phyloP scores from a whole-genome alignment of 1,140 invertebrate species.

The Pachyrhynchus sulphureomaculatus region DNA sequence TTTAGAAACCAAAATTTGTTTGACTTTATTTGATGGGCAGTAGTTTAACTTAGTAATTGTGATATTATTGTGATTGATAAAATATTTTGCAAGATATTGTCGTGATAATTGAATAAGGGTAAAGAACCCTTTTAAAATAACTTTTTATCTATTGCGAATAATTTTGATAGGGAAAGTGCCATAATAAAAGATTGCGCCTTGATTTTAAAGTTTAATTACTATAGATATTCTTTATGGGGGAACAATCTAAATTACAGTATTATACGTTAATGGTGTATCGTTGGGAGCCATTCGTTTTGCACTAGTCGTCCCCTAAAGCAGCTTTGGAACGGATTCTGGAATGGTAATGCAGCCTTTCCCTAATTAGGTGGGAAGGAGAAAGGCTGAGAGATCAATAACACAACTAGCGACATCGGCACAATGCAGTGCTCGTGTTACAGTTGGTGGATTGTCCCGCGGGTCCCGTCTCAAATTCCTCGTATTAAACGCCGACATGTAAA shows the following conservation, averaged over 20 bases:
- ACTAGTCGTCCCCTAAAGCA: background rate
- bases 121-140: too few species aligned
- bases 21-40: too few species aligned
- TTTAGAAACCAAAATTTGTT: too few species aligned
- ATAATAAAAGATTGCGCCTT: background rate
- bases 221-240: slow-evolving; percentile 3
- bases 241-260: slow-evolving; percentile 13
- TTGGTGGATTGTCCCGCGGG: slow-evolving; percentile 28
- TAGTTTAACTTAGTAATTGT: too few species aligned
- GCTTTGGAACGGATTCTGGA: slow-evolving; percentile 5
- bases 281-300: slow-evolving; percentile 6
- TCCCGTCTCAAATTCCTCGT: slow-evolving; percentile 38
- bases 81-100: too few species aligned
- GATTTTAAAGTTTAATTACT: background rate
- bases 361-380: slow-evolving; percentile 38
- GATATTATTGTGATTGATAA: too few species aligned
- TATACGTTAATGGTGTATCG: slow-evolving; percentile 15
- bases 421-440: slow-evolving; percentile 38
- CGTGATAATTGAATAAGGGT: too few species aligned
- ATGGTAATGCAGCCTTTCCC: slow-evolving; percentile 29
- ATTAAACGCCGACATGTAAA: slow-evolving; percentile 48
- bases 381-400: slow-evolving; percentile 39
- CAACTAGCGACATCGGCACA: slow-evolving; percentile 40
- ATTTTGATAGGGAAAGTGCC: too few species aligned
- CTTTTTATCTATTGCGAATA: too few species aligned